phyloP scores from a whole-genome alignment of 2,797 vertebrate species.

The Falco biarmicus region DNA sequence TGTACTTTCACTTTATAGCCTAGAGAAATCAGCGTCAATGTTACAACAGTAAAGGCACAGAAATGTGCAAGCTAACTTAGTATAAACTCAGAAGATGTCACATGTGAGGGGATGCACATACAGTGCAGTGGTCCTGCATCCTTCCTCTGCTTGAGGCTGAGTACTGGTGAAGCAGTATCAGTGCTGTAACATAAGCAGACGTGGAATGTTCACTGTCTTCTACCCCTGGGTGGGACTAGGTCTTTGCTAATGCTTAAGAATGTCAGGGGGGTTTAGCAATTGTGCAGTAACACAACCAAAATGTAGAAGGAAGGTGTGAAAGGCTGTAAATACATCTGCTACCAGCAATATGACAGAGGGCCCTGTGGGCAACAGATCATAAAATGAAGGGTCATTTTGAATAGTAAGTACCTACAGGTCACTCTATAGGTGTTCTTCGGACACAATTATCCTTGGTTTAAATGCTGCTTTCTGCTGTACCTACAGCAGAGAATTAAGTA shows the following conservation, averaged over 20 bases:
- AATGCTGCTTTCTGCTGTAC: neutral
- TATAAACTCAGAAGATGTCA: neutral
- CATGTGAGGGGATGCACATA: neutral
- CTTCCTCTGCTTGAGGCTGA: neutral
- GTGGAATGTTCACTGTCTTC: neutral
- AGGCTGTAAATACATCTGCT: slow-evolving; percentile 42
- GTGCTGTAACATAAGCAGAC: neutral
- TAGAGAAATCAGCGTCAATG: slow-evolving; percentile 4
- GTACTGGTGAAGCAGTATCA: neutral
- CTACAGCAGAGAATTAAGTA: neutral
- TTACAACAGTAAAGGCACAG: neutral
- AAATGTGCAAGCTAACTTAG: neutral
- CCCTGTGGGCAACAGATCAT: slow-evolving; percentile 30
- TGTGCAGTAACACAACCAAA: slow-evolving; percentile 23
- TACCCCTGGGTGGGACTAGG: neutral
- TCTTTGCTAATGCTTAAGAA: slow-evolving; percentile 43
- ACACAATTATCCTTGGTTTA: neutral
- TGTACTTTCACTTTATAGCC: neutral
- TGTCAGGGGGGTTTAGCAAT: slow-evolving; percentile 16
- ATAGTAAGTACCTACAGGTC: slow-evolving; percentile 13
- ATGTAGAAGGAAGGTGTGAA: slow-evolving; percentile 11
- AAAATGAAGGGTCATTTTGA: slow-evolving; percentile 53
- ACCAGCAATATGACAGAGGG: neutral
- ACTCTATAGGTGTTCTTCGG: neutral
- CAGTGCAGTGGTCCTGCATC: neutral